Conservation (phyloP, 1,140 invertebrate genomes). For the Drosophila ogumai region DNA sequence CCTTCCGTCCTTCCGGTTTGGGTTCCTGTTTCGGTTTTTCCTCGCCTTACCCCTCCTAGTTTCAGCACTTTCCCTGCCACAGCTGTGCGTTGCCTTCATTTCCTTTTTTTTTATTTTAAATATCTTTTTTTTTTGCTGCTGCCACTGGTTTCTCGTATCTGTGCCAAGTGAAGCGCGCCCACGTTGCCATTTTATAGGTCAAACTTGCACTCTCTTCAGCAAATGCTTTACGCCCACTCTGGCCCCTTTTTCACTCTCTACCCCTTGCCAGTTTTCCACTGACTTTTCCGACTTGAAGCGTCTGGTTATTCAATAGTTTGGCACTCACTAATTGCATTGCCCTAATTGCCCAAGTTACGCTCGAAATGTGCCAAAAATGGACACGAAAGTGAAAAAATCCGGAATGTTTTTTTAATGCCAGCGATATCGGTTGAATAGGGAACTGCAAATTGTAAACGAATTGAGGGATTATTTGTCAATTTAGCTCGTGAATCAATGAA, state of each 20-base stretch:
- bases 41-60: background rate
- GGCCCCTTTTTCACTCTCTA: background rate
- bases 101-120: constrained; percentile 24
- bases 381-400: constrained; percentile 29
- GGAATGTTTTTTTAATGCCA: constrained; percentile 34
- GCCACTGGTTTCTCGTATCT: constrained; percentile 30
- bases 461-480: constrained; percentile 30
- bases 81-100: constrained; percentile 36
- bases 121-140: background rate
- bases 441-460: constrained; percentile 19
- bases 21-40: constrained; percentile 14
- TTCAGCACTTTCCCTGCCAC: constrained; percentile 25
- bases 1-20: constrained; percentile 34
- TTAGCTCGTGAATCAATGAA: background rate
- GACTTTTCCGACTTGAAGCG: constrained; percentile 24
- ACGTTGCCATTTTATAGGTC: constrained; percentile 50
- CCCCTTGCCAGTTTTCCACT: background rate
- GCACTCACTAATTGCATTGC: constrained; percentile 74
- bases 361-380: constrained; percentile 73
- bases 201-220: constrained; percentile 49
- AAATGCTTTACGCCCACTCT: constrained; percentile 9
- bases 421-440: constrained; percentile 11
- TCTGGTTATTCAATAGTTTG: constrained; percentile 73
- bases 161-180: constrained; percentile 50
- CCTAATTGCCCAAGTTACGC: constrained; percentile 72